Evolutionary conservation across 2,113 vertebrate genomes (phyloP).

Genomic region (Phylloscopus trochiloides): DNA sequence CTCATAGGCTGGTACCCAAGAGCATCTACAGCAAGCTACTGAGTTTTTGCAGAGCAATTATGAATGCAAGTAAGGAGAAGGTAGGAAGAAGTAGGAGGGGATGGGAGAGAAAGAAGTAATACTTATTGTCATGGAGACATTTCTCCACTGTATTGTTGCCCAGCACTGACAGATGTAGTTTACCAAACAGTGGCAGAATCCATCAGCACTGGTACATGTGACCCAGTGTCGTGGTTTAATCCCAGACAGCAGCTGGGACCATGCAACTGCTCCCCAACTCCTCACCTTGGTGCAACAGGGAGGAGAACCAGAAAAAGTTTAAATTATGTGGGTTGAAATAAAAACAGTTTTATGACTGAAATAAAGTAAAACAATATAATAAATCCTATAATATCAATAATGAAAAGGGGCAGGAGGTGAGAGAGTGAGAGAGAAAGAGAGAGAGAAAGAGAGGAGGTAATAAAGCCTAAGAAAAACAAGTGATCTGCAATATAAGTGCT

Average conservation of each 20-base stretch:
- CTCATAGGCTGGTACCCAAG: background rate
- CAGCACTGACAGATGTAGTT: background rate
- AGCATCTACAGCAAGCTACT: background rate
- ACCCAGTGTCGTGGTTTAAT: background rate
- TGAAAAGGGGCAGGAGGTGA: background rate
- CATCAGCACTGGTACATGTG: background rate
- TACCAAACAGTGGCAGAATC: background rate
- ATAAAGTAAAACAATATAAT: background rate
- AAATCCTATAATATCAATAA: background rate
- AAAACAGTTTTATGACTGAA: background rate
- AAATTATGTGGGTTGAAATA: background rate
- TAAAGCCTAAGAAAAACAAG: background rate
- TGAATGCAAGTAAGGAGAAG: background rate
- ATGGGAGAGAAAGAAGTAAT: background rate
- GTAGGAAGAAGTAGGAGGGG: background rate
- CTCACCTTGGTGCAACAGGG: background rate
- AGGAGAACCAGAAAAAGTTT: background rate
- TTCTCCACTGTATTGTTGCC: background rate
- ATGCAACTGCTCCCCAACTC: background rate
- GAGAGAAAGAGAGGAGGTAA: background rate
- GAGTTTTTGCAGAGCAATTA: background rate
- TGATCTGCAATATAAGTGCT: background rate
- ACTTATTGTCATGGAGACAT: conserved; percentile 40
- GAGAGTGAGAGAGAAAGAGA: background rate
- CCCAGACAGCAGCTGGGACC: background rate